A percentile compares a stretch with the other conserved stretches of the same genome.
phyloP scores from a whole-genome alignment of 2,113 vertebrate genomes.

The Oenanthe melanoleuca region DNA sequence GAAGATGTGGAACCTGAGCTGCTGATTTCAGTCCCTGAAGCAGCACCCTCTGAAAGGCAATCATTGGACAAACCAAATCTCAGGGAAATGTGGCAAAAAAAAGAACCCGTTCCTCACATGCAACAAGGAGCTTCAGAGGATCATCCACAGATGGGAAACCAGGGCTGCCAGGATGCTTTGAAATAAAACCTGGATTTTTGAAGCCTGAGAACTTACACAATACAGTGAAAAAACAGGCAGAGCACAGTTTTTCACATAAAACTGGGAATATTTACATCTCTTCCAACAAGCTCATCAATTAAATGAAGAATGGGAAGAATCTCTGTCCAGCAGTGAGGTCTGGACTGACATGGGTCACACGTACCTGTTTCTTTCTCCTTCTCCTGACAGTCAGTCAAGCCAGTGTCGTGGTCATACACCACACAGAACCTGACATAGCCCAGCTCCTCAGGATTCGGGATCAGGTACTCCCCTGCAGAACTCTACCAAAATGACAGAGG shows the following conservation, averaged over 20 bases:
- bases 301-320: neutral
- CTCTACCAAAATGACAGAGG: conserved; percentile 68
- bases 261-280: neutral
- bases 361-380: neutral
- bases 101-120: neutral
- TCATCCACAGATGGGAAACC: neutral
- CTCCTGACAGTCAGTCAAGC: neutral
- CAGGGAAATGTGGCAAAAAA: neutral
- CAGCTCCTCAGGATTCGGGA: conserved; percentile 76
- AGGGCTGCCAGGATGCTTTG: neutral
- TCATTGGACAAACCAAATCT: neutral
- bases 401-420: conserved; percentile 82
- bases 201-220: neutral
- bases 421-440: conserved; percentile 80
- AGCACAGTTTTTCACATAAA: neutral
- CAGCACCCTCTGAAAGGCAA: neutral
- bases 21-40: neutral
- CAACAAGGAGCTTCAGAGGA: neutral
- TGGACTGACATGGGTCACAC: neutral
- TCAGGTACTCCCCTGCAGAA: conserved; percentile 61
- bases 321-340: neutral
- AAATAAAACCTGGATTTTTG: neutral
- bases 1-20: neutral
- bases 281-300: neutral
- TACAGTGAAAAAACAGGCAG: neutral